Evolutionary conservation across 2,113 vertebrate species (phyloP), one percentile per base, ranked within the genome.

Genomic region (Melanerpes aurifrons): DNA sequence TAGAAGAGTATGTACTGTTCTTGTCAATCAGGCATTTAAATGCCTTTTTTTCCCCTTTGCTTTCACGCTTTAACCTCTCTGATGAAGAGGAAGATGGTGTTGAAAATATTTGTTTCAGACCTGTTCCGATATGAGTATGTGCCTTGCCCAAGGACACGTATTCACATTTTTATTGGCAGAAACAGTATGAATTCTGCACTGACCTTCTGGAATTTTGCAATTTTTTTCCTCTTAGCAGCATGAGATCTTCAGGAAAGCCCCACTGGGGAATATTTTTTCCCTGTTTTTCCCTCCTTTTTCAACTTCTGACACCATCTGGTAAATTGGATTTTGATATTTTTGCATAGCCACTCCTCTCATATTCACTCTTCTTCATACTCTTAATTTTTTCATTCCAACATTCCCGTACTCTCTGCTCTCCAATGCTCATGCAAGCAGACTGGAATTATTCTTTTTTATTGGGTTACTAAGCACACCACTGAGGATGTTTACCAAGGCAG

Each of bases 401-500:
- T 90, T 80, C 62, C 59, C 6, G 0, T 95, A 53, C n/a, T 84
- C 35, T 20, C 22, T 67, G 31, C 48, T 91, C 31, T 96, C 58
- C 74, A 90, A 32, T 45, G 57, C 50, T 92, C 77, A 9, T 93
- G 69, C 66, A 89, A 94, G 76, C 86, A 84, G n/a, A 45, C 69
- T 91, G 90, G 87, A 85, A 90, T 95, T 82, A 87, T 35, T 83
- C 57, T 87, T 82, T 96, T 94, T 95, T 95, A 93, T 89, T 87
- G 87, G 71, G 58, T 94, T 96, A 54, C 77, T 92, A 80, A 94
- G 82, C 25, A 61, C 21, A 69, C 58, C 43, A 79, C 67, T 90
- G 93, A 96, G 80, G 37, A 86, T 96, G 72, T 94, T 97, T 97
- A 95, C 81, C 62, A 86, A 78, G 84, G 89, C 97, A 95, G 56